phyloP scores from a whole-genome alignment of 2,113 vertebrate species.

The Aplodontia rufa region DNA sequence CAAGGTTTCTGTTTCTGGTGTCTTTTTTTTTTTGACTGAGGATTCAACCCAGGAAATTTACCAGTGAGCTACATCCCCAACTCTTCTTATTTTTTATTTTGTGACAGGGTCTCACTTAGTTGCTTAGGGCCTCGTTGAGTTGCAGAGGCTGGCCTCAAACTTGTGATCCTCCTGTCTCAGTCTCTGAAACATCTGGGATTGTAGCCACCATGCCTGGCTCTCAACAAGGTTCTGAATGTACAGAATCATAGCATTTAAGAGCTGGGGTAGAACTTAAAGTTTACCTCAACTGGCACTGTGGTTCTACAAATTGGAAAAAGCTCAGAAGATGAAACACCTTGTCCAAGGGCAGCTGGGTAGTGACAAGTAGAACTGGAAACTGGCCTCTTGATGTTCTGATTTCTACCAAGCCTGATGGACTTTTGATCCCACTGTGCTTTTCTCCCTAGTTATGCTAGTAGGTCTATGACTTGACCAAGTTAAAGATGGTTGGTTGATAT shows the following conservation, averaged over 20 bases:
- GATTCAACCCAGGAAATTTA: no score
- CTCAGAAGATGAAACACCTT: neutral
- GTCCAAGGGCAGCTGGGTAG: neutral
- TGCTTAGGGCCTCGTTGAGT: no score
- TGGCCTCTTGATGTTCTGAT: neutral
- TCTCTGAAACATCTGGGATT: no score
- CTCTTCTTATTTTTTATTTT: no score
- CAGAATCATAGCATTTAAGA: neutral
- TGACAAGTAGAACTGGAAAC: neutral
- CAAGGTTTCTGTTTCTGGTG: no score
- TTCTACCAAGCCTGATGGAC: neutral
- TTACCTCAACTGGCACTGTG: neutral
- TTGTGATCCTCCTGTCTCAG: no score
- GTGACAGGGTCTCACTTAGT: no score
- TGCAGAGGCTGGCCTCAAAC: no score
- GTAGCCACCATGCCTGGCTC: no score
- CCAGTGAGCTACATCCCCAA: no score
- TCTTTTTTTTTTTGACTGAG: no score
- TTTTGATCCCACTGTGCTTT: neutral
- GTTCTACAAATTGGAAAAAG: neutral
- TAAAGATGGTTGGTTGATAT: neutral
- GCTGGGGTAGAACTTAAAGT: neutral
- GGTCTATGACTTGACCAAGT: neutral
- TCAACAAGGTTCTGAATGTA: neutral
- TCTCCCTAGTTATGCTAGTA: neutral